phyloP scores from a whole-genome alignment of 2,888 invertebrate genomes.

The Diadegma fenestrale region DNA sequence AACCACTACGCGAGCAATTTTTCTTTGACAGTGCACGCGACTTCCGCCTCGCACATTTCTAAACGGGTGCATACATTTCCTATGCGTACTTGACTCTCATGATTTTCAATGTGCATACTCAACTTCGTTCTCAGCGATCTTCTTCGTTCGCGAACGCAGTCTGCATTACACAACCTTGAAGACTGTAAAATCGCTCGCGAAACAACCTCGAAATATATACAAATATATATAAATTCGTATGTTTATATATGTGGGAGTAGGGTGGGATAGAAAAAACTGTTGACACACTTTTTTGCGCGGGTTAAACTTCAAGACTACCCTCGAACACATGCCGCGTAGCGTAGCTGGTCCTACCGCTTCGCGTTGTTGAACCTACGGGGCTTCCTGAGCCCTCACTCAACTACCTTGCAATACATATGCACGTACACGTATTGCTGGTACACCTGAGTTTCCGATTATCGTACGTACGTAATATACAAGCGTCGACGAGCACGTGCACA shows the following conservation, averaged over 20 bases:
- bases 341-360: conserved; percentile 42
- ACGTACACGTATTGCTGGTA: conserved; percentile 7
- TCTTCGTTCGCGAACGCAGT: conserved; percentile 5
- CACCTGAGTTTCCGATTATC: conserved; percentile 23
- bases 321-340: conserved; percentile 58
- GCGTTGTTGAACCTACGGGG: conserved; percentile 56
- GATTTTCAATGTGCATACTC: conserved; percentile 18
- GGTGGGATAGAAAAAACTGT: conserved; percentile 53
- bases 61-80: conserved; percentile 23
- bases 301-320: conserved; percentile 67
- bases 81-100: conserved; percentile 24
- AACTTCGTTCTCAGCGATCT: conserved; percentile 35
- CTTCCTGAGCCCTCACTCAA: conserved; percentile 59
- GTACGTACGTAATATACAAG: background rate
- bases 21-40: conserved; percentile 13
- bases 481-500: conserved; percentile 31
- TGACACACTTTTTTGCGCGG: conserved; percentile 67
- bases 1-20: conserved; percentile 9
- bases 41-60: conserved; percentile 30
- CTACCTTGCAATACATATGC: conserved; percentile 38
- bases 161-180: conserved; percentile 53
- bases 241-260: conserved; percentile 7
- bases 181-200: conserved; percentile 11
- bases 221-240: conserved; percentile 1
- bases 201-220: conserved; percentile 6